Conservation (phyloP, 1,140 invertebrate genomes). For the Drosophila bocki region DNA sequence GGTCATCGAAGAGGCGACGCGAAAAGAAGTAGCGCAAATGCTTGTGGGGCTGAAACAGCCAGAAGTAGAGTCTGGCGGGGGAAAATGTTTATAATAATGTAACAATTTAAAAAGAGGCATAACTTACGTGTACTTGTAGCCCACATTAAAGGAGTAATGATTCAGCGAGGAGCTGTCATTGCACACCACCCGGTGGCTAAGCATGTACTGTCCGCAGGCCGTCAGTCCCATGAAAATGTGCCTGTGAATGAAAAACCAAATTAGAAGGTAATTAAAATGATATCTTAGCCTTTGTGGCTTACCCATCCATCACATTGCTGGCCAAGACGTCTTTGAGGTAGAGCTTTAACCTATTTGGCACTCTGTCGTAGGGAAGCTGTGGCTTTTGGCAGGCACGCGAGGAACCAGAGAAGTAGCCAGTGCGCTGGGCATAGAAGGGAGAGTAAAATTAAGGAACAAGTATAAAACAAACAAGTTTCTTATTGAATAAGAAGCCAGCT, state of each 20-base stretch:
- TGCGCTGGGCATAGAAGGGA: slow-evolving; percentile 30
- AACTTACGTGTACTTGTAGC: slow-evolving; percentile 81
- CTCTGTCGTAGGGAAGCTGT: slow-evolving; percentile 86
- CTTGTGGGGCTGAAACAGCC: slow-evolving; percentile 82
- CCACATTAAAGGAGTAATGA: slow-evolving; percentile 81
- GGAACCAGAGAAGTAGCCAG: slow-evolving; percentile 65
- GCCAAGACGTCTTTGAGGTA: slow-evolving; percentile 87
- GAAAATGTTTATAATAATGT: not conserved
- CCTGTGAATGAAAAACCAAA: slow-evolving; percentile 72
- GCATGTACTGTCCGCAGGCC: slow-evolving; percentile 95
- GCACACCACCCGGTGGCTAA: slow-evolving; percentile 92
- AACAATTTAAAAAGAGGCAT: too few relatives aligned
- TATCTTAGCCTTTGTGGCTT: slow-evolving; percentile 1
- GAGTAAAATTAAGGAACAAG: not conserved
- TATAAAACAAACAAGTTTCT: not conserved
- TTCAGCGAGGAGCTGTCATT: slow-evolving; percentile 85
- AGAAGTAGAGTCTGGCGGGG: slow-evolving; percentile 73
- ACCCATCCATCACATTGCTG: slow-evolving; percentile 82
- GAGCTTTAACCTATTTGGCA: slow-evolving; percentile 88
- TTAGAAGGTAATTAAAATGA: not conserved
- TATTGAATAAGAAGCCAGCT: not conserved
- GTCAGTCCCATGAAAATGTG: slow-evolving; percentile 97
- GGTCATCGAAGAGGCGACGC: slow-evolving; percentile 87
- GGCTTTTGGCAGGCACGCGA: slow-evolving; percentile 53
- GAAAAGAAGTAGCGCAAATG: slow-evolving; percentile 72